These are phyloP conservation scores for Synanthedon vespiformis DNA, from an alignment of 2,888 invertebrate species.

Conservation along the genomic window DNA sequence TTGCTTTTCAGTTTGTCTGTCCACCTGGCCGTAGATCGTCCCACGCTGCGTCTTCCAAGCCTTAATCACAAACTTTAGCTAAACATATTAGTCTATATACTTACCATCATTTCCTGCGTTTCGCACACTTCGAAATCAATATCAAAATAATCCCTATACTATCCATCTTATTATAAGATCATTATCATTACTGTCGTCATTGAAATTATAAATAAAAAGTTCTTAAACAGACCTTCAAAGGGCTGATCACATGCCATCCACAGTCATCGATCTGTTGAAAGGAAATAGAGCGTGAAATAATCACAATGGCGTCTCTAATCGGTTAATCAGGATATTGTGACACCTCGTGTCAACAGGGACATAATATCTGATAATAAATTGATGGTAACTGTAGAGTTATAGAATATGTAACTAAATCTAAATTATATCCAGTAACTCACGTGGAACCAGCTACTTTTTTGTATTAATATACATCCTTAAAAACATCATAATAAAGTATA, in stretches of 20 bases:
- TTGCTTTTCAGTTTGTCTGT: no score
- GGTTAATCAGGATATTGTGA: background rate
- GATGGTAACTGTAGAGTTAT: background rate
- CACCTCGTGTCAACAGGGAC: background rate
- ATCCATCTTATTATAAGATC: no score
- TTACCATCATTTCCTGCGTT: no score
- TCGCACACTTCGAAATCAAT: no score
- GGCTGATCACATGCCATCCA: constrained; percentile 13
- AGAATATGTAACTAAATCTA: background rate
- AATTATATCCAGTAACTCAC: background rate
- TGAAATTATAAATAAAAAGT: background rate
- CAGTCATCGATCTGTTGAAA: constrained; percentile 11
- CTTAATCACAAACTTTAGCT: no score
- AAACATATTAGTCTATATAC: no score
- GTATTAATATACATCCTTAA: no score
- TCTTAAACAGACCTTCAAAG: constrained; percentile 6
- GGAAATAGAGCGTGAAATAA: constrained; percentile 26
- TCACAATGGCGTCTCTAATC: constrained; percentile 2
- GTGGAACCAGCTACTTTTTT: no score
- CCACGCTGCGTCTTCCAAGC: no score
- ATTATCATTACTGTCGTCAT: background rate
- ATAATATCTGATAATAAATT: background rate
- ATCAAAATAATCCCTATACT: no score
- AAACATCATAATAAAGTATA: no score
- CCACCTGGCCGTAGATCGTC: no score